Evolutionary conservation across 2,888 invertebrate species (phyloP).

Genomic region (Lamellibrachia satsuma): DNA sequence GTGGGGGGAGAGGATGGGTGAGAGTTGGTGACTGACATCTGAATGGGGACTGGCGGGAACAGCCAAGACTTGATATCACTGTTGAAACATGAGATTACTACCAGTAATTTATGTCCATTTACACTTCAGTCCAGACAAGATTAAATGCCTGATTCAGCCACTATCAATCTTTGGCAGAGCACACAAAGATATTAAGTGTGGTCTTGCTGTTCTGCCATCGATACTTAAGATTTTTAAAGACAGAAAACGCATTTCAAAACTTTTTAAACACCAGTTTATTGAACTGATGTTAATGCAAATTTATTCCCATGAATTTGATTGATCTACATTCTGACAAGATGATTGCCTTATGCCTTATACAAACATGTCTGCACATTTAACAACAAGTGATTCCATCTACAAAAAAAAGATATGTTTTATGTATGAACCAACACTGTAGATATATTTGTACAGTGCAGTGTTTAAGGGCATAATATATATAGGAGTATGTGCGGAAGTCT

Average conservation of each 20-base stretch:
- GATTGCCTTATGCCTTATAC: too few relatives aligned
- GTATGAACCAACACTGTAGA: too few relatives aligned
- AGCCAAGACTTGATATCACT: not conserved
- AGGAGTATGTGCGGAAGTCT: too few relatives aligned
- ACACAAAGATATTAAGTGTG: not conserved
- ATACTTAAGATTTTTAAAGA: not conserved
- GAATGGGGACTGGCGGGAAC: not conserved
- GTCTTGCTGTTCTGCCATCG: not conserved
- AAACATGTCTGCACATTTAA: too few relatives aligned
- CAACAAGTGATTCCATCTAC: too few relatives aligned
- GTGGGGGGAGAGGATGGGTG: not conserved
- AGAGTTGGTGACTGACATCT: not conserved
- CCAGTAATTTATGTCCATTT: not conserved
- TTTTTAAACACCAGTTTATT: not conserved
- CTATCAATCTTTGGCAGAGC: not conserved
- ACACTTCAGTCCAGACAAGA: constrained; percentile 7
- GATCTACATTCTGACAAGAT: too few relatives aligned
- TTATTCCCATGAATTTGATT: too few relatives aligned
- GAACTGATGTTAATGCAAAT: not conserved
- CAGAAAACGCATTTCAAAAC: not conserved
- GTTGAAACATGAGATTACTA: constrained; percentile 3
- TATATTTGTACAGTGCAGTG: too few relatives aligned
- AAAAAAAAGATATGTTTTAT: too few relatives aligned
- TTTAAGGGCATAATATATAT: too few relatives aligned
- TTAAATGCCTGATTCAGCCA: not conserved